Base-by-base conservation (phyloP, 2,113 vertebrate genomes). In the Clupea harengus region DNA sequence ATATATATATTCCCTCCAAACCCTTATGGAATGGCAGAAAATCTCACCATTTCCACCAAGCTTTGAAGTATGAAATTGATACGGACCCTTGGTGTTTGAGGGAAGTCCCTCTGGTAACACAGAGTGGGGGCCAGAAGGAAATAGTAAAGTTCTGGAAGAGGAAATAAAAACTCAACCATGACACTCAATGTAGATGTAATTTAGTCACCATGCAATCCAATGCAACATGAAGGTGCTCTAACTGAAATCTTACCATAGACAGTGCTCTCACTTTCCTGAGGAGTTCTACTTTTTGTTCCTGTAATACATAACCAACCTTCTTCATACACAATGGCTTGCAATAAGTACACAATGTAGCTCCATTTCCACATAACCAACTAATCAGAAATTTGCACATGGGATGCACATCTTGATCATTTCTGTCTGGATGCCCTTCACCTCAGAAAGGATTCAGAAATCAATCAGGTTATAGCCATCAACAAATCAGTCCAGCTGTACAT, bases 121-220 rank as follows among this genome's bases (percentile, higher is more conserved):
- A 95, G 75, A 2, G 90, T 92, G 6, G 89, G 86, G 13, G 88
- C 89, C 28, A 92, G 82, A n/a, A 94, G 86, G 87, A 95, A 92
- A 80, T 85, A 93, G 54, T 90, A 90, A 0, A 86, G 89, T 54
- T 88, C 89, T 93, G 81, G 6, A 50, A 83, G 39, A 75, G 57
- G 45, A 86, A 50, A 32, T 32, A 7, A 47, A 32, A 32, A 44
- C 44, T n/a, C 18, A 82, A 39, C 10, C 28, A 10, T 75, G n/a
- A 67, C n/a, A 25, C 17, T 57, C 18, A 57, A 0, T 18, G 22
- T 32, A 13, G 10, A 15, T 28, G 28, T 75, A 3, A 2, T 11
- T 28, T 13, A 15, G 10, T 75, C 28, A 32, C 10, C 11, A 25
- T 28, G 25, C 1, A 2, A 25, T 52, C 25, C n/a, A 32, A 72